Evolutionary conservation across 1,140 invertebrate genomes (phyloP).

Genomic region (Oscheius sp.): DNA sequence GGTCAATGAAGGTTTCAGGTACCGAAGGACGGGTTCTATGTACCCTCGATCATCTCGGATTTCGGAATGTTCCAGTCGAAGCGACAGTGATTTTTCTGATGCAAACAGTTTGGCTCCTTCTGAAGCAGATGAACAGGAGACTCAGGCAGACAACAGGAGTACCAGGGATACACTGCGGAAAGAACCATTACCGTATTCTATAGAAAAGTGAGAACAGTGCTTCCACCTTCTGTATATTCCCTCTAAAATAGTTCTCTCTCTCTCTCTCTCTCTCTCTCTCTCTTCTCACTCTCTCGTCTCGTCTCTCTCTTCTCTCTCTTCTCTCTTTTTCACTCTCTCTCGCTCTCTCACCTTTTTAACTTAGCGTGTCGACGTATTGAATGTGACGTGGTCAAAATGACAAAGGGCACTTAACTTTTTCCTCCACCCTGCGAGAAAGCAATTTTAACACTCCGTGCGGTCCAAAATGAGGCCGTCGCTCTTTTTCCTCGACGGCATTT

Average conservation of each 20-base stretch:
- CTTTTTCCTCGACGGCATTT: no score
- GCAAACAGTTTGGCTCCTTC: background rate
- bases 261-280: background rate
- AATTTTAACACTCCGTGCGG: no score
- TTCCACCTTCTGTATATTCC: background rate
- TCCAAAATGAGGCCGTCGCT: no score
- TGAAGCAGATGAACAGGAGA: no score
- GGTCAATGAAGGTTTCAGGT: conserved; percentile 9
- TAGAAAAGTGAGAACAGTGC: background rate
- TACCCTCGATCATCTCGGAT: conserved; percentile 3
- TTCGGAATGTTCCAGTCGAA: background rate
- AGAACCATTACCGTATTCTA: background rate
- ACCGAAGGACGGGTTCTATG: conserved; percentile 23
- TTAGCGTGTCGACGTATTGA: no score
- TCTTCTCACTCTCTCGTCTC: background rate
- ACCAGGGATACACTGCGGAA: background rate
- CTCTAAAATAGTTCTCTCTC: background rate
- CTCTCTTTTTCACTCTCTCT: no score
- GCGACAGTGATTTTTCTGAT: background rate
- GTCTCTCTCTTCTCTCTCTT: background rate
- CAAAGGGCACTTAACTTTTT: no score
- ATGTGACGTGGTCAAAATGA: no score
- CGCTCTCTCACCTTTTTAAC: no score
- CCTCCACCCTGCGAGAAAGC: no score
- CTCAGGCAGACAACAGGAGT: no score